phyloP scores from a whole-genome alignment of 2,797 vertebrate genomes.

The Eremophila alpestris region DNA sequence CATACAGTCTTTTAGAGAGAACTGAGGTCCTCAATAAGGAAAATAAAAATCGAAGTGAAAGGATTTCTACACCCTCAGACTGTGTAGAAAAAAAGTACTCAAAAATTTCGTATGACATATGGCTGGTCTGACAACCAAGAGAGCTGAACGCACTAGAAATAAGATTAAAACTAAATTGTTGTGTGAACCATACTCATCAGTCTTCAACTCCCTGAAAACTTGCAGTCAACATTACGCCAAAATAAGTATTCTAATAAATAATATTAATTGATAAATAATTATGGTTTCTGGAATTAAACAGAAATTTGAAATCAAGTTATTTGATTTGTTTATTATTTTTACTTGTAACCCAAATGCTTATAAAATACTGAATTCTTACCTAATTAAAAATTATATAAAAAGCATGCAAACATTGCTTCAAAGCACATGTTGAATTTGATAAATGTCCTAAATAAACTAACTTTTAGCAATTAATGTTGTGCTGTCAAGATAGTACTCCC shows the following conservation, averaged over 20 bases:
- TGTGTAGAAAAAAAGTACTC: not conserved
- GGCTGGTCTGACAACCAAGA: not conserved
- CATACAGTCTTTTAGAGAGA: not conserved
- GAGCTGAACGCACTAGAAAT: not conserved
- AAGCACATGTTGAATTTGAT: not conserved
- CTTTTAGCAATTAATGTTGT: not conserved
- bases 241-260: not conserved
- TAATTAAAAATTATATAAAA: not conserved
- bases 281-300: not conserved
- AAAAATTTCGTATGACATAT: not conserved
- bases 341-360: not conserved
- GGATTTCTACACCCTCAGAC: not conserved
- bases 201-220: not conserved
- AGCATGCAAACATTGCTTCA: not conserved
- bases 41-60: not conserved
- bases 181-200: not conserved
- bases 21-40: rapidly evolving
- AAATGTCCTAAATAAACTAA: not conserved
- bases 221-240: not conserved
- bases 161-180: not conserved
- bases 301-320: not conserved
- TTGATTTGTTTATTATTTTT: not conserved
- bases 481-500: rapidly evolving
- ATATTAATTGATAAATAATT: not conserved
- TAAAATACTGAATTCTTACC: not conserved